A percentile compares a stretch with the other conserved stretches of the same genome.
Conservation (phyloP, 2,888 invertebrate genomes). For the Diplolepis rosae region DNA sequence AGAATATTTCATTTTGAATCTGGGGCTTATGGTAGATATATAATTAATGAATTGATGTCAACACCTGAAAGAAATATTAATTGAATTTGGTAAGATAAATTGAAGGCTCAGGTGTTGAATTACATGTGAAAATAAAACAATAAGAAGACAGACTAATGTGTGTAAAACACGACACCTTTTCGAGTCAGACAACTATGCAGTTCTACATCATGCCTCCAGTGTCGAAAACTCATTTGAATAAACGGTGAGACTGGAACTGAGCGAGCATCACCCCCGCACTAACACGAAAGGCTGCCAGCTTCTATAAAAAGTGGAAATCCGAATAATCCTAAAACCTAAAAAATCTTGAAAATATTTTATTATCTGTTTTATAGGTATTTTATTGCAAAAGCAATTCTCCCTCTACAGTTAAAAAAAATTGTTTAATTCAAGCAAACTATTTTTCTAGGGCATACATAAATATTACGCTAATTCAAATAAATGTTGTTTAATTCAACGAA, state of each 20-base stretch:
- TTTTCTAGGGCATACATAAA: too few species aligned
- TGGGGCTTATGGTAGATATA: too few species aligned
- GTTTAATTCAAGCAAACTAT: too few species aligned
- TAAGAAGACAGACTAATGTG: conserved; percentile 30
- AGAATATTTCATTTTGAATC: too few species aligned
- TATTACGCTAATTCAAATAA: too few species aligned
- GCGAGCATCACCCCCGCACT: conserved; percentile 27
- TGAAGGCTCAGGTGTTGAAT: conserved; percentile 4
- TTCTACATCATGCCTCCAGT: conserved; percentile 47
- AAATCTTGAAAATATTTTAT: too few species aligned
- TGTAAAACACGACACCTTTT: conserved; percentile 32
- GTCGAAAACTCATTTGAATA: conserved; percentile 57
- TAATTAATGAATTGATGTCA: conserved; percentile 27
- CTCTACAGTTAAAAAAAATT: too few species aligned
- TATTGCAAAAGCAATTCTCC: too few species aligned
- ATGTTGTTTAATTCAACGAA: too few species aligned
- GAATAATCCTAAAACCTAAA: background rate
- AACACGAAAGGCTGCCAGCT: conserved; percentile 30
- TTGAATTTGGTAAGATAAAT: conserved; percentile 10
- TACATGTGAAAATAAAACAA: background rate
- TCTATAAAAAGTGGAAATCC: conserved; percentile 30
- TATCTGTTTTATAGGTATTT: too few species aligned
- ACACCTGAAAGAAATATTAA: conserved; percentile 9
- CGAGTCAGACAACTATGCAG: conserved; percentile 19
- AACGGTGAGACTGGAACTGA: conserved; percentile 40